Percentiles rank a stretch among this genome's conserved stretches.
Evolutionary conservation across 2,113 vertebrate genomes (phyloP).

Genomic region (Hippocampus mohnikei): DNA sequence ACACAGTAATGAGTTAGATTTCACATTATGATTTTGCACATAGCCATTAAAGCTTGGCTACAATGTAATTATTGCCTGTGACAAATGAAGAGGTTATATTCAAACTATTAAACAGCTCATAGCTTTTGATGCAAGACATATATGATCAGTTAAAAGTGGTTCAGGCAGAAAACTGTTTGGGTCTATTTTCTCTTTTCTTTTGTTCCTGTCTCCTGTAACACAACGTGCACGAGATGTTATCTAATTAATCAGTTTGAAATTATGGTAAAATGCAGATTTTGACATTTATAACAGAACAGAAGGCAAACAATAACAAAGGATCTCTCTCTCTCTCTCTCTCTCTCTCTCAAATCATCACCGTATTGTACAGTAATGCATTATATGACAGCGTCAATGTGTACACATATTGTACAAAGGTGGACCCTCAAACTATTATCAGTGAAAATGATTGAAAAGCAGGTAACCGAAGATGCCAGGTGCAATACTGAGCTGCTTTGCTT

Average conservation of each 20-base stretch:
- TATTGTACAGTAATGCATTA: too few relatives aligned
- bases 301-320: constrained; percentile 14
- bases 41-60: constrained; percentile 66
- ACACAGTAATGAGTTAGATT: constrained; percentile 59
- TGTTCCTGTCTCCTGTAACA: constrained; percentile 15
- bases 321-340: too few relatives aligned
- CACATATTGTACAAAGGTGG: not conserved
- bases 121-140: constrained; percentile 74
- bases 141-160: constrained; percentile 67
- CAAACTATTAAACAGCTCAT: constrained; percentile 74
- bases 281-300: constrained; percentile 31
- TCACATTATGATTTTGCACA: constrained; percentile 66
- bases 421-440: not conserved
- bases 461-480: constrained; percentile 55
- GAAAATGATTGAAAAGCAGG: constrained; percentile 30
- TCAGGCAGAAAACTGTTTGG: constrained; percentile 48
- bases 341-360: too few relatives aligned
- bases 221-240: not conserved
- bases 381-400: not conserved
- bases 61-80: constrained; percentile 73
- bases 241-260: not conserved
- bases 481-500: constrained; percentile 56
- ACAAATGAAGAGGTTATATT: constrained; percentile 76
- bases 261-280: constrained; percentile 35
- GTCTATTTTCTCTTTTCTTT: constrained; percentile 15